These are phyloP conservation scores for Heterocephalus glaber DNA, from an alignment of 2,113 vertebrate species.

Conservation along the genomic window DNA sequence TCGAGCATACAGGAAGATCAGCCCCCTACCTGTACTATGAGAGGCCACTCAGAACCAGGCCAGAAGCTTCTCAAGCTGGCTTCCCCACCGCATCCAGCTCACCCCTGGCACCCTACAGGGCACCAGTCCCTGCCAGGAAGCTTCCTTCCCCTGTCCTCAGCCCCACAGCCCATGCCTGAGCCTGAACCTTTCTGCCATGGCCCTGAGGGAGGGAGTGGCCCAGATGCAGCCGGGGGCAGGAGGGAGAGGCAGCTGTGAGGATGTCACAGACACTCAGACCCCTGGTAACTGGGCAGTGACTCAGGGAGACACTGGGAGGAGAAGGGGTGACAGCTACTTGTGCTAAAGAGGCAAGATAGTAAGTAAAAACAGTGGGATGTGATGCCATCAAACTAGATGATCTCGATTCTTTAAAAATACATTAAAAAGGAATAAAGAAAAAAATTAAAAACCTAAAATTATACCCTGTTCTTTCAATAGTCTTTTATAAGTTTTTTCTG, in stretches of 20 bases:
- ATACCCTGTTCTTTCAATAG: not conserved
- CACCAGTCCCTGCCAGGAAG: not conserved
- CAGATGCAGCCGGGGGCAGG: not conserved
- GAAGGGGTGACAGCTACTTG: not conserved
- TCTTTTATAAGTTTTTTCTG: not conserved
- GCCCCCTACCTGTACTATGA: not conserved
- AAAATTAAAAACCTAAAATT: not conserved
- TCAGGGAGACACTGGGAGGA: not conserved
- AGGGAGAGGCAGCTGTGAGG: not conserved
- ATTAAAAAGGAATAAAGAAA: not conserved
- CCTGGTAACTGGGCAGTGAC: not conserved
- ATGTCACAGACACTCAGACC: rapidly evolving
- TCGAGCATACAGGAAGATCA: not conserved
- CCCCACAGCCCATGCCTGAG: not conserved
- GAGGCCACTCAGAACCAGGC: not conserved
- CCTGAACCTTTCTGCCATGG: not conserved
- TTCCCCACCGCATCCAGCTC: not conserved
- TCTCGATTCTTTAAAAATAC: not conserved
- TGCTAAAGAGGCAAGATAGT: not conserved
- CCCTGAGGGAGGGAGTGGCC: not conserved
- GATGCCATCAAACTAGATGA: not conserved
- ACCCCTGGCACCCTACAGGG: not conserved
- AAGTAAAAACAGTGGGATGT: not conserved
- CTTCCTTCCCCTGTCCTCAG: not conserved
- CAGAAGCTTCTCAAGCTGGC: rapidly evolving